phyloP scores from a whole-genome alignment of 2,797 vertebrate species.

The Holocentrus rufus region DNA sequence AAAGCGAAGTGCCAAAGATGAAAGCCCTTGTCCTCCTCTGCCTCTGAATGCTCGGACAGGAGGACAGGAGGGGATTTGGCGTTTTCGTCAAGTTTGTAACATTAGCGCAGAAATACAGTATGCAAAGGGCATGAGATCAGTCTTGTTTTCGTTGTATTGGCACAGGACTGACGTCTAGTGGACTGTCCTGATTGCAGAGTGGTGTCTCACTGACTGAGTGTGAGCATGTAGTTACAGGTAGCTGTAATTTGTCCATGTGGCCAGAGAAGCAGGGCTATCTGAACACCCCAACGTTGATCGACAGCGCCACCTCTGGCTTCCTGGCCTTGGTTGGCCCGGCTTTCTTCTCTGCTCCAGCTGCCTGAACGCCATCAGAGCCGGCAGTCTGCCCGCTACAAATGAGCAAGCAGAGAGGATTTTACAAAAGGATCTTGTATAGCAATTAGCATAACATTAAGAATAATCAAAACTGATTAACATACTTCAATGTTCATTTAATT shows the following conservation, averaged over 20 bases:
- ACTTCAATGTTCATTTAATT: neutral
- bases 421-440: neutral
- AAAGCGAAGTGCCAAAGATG: conserved; percentile 30
- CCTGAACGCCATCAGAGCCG: conserved; percentile 31
- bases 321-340: conserved; percentile 69
- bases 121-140: conserved; percentile 8
- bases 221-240: conserved; percentile 13
- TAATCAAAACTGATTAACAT: neutral
- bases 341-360: conserved; percentile 64
- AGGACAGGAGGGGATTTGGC: neutral
- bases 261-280: conserved; percentile 66
- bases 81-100: conserved; percentile 1
- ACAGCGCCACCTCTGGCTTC: conserved; percentile 84
- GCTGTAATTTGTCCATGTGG: conserved; percentile 30
- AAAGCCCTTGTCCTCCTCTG: conserved; percentile 12
- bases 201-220: conserved; percentile 26
- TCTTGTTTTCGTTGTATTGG: too few species aligned
- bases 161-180: conserved; percentile 33
- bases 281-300: conserved; percentile 84
- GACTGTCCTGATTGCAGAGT: conserved; percentile 59
- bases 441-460: conserved; percentile 5
- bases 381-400: conserved; percentile 65
- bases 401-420: neutral
- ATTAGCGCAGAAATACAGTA: conserved; percentile 15
- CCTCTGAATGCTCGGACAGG: conserved; percentile 3